A percentile compares a stretch with the other conserved stretches of the same genome.
Conservation (phyloP, 2,888 invertebrate species). For the Sminthurides aquaticus region DNA sequence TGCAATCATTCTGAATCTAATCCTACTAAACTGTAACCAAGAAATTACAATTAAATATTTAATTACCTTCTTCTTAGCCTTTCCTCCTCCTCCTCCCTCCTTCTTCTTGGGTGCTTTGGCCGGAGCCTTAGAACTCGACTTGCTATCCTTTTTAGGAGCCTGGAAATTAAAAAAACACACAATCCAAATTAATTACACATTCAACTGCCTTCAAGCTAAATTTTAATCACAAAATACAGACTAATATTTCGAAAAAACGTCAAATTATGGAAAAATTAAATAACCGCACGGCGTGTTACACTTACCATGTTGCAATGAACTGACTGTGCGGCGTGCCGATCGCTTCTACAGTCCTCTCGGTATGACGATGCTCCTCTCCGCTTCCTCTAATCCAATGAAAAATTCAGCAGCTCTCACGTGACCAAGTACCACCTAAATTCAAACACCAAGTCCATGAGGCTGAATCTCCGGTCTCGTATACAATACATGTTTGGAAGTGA, state of each 20-base stretch:
- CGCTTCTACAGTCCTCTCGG: too few relatives aligned
- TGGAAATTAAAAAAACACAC: conserved; percentile 46
- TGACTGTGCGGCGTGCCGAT: not conserved
- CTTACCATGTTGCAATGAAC: conserved; percentile 16
- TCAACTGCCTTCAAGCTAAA: not conserved
- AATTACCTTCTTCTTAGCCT: conserved; percentile 92
- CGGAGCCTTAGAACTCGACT: conserved; percentile 76
- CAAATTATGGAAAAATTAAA: conserved; percentile 7
- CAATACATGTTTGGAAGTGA: too few relatives aligned
- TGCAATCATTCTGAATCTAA: too few relatives aligned
- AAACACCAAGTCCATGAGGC: not conserved
- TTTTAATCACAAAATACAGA: not conserved
- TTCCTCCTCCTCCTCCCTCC: conserved; percentile 82
- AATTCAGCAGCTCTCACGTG: too few relatives aligned
- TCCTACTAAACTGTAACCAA: too few relatives aligned
- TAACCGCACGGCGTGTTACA: not conserved
- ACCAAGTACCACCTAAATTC: not conserved
- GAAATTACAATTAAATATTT: too few relatives aligned
- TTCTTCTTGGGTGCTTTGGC: conserved; percentile 93
- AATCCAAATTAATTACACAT: not conserved
- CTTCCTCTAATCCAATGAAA: too few relatives aligned
- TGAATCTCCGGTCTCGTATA: too few relatives aligned
- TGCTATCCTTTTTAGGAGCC: conserved; percentile 91
- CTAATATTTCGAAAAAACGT: not conserved
- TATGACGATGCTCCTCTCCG: too few relatives aligned